Evolutionary conservation across 2,113 vertebrate species (phyloP).

Genomic region (Clarias gariepinus): DNA sequence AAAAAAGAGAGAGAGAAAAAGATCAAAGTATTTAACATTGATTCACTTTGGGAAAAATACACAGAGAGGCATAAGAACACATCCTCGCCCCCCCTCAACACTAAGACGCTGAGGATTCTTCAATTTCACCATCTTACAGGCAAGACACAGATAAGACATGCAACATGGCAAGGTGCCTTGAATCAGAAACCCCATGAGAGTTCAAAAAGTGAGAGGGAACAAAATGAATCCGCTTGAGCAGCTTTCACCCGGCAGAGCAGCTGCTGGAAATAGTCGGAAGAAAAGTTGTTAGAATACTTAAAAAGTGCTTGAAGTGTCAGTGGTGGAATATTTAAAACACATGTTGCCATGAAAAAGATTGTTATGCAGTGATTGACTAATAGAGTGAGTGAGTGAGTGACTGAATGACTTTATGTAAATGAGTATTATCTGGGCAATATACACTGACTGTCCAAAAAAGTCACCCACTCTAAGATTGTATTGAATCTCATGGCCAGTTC

Average conservation of each 20-base stretch:
- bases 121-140: background rate
- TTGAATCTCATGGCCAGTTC: too few relatives aligned
- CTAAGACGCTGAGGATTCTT: background rate
- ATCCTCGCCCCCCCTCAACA: background rate
- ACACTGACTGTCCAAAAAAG: too few relatives aligned
- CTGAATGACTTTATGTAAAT: background rate
- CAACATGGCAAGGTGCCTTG: conserved; percentile 12
- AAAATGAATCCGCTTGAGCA: conserved; percentile 10
- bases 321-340: conserved; percentile 51
- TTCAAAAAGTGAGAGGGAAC: conserved; percentile 8
- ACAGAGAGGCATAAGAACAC: background rate
- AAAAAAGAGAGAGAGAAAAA: background rate
- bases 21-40: background rate
- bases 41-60: background rate
- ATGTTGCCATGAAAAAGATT: background rate
- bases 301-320: conserved; percentile 39
- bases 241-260: conserved; percentile 35
- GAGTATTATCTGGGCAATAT: background rate
- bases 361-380: conserved; percentile 25
- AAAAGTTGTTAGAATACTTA: background rate
- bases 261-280: conserved; percentile 39
- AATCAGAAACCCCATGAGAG: conserved; percentile 18
- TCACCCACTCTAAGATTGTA: too few relatives aligned
- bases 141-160: conserved; percentile 14
- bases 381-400: background rate